A percentile compares a stretch with the other conserved stretches of the same genome.
Evolutionary conservation across 2,797 vertebrate species (phyloP).

Genomic region (Streptopelia turtur): DNA sequence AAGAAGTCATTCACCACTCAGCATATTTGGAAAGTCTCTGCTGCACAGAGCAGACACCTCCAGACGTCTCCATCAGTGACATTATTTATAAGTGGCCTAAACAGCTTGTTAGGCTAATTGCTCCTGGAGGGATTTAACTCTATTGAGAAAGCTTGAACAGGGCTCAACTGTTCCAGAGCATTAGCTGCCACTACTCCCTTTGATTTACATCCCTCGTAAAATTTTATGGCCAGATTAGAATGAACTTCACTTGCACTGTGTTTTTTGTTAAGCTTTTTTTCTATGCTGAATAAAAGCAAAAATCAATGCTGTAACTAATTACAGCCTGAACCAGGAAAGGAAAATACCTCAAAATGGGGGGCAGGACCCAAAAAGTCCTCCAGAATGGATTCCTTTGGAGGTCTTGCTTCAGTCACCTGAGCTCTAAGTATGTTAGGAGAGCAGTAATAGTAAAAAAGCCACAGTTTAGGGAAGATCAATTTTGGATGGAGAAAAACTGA

Average conservation of each 20-base stretch:
- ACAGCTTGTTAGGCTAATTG: constrained; percentile 59
- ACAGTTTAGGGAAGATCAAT: background rate
- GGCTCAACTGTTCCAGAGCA: constrained; percentile 29
- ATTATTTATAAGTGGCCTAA: constrained; percentile 64
- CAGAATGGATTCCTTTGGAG: background rate
- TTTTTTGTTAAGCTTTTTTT: background rate
- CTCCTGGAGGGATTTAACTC: constrained; percentile 54
- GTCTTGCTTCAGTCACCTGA: background rate
- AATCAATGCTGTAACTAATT: background rate
- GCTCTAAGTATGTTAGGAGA: background rate
- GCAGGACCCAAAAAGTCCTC: background rate
- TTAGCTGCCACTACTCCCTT: constrained; percentile 50
- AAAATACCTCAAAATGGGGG: background rate
- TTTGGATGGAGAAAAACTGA: background rate
- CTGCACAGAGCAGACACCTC: constrained; percentile 30
- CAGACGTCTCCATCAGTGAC: constrained; percentile 20
- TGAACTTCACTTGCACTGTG: constrained; percentile 72
- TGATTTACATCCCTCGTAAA: constrained; percentile 64
- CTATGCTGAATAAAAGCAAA: constrained; percentile 17
- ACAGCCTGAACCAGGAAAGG: background rate
- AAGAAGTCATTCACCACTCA: background rate
- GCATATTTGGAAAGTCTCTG: background rate
- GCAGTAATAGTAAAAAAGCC: background rate
- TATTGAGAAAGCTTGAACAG: constrained; percentile 22
- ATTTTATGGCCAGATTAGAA: constrained; percentile 67